A percentile compares a stretch with the other conserved stretches of the same genome.
Evolutionary conservation across 2,113 vertebrate species (phyloP).

Genomic region (Nerophis lumbriciformis): DNA sequence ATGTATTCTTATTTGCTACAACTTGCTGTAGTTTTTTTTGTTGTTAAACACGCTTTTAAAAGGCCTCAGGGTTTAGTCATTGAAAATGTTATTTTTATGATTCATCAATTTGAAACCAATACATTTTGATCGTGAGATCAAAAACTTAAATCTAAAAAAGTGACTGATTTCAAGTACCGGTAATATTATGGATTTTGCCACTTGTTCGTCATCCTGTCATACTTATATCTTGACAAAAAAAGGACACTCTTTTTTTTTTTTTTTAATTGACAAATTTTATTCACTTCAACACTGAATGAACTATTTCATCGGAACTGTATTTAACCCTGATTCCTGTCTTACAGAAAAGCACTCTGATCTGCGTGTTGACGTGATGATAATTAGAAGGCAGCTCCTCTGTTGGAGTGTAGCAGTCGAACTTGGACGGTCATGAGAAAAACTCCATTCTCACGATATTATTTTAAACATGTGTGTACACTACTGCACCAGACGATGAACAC

Average conservation of each 20-base stretch:
- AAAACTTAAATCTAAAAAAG: too few species aligned
- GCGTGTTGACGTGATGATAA: conserved; percentile 20
- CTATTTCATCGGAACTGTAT: conserved; percentile 53
- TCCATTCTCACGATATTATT: conserved; percentile 37
- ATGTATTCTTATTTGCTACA: too few species aligned
- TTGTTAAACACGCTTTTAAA: too few species aligned
- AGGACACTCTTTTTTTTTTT: conserved; percentile 6
- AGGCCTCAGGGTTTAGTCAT: too few species aligned
- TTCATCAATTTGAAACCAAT: too few species aligned
- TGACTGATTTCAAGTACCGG: too few species aligned
- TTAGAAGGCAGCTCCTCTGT: conserved; percentile 44
- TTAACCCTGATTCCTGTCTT: conserved; percentile 66
- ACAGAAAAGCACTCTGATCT: conserved; percentile 49
- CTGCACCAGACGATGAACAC: conserved; percentile 42
- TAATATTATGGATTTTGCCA: too few species aligned
- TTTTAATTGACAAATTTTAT: conserved; percentile 65
- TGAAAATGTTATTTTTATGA: too few species aligned
- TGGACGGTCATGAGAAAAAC: conserved; percentile 19
- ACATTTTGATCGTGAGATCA: too few species aligned
- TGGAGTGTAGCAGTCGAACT: conserved; percentile 46
- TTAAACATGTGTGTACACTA: conserved; percentile 49
- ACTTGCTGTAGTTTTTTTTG: too few species aligned
- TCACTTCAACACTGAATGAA: conserved; percentile 63
- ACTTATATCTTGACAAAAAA: conserved; percentile 19
- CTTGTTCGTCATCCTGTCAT: too few species aligned